A percentile compares a stretch with the other conserved stretches of the same genome.
phyloP scores from a whole-genome alignment of 2,888 invertebrate species.

The Poecilus cupreus region DNA sequence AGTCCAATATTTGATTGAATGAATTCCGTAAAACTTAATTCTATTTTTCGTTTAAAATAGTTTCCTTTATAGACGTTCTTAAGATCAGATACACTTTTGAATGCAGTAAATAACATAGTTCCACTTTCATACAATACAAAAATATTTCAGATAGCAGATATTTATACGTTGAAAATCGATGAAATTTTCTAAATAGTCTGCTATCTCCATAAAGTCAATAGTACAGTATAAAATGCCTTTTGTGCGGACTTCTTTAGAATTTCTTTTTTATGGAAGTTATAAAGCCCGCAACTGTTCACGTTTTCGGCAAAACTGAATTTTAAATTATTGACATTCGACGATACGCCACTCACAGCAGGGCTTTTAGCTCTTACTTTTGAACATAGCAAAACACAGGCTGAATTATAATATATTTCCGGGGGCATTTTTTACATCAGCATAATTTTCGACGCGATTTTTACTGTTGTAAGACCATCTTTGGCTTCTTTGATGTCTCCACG shows the following conservation, averaged over 20 bases:
- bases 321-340: slow-evolving; percentile 51
- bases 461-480: slow-evolving; percentile 5
- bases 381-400: neutral
- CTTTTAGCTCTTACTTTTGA: slow-evolving; percentile 20
- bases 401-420: slow-evolving; percentile 28
- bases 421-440: slow-evolving; percentile 23
- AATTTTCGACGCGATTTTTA: slow-evolving; percentile 1
- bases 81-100: slow-evolving; percentile 20
- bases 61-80: neutral
- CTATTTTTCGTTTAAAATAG: slow-evolving; percentile 21
- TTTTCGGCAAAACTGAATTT: slow-evolving; percentile 47
- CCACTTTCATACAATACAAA: slow-evolving; percentile 6
- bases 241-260: slow-evolving; percentile 45
- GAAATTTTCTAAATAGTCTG: slow-evolving; percentile 27
- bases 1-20: neutral
- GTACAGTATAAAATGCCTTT: slow-evolving; percentile 41
- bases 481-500: slow-evolving; percentile 9
- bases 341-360: slow-evolving; percentile 35
- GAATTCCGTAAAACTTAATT: slow-evolving; percentile 8
- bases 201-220: slow-evolving; percentile 40
- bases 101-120: slow-evolving; percentile 4
- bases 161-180: slow-evolving; percentile 37
- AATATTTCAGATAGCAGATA: slow-evolving; percentile 38
- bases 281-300: slow-evolving; percentile 26
- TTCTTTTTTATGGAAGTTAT: slow-evolving; percentile 50